Evolutionary conservation across 2,888 invertebrate species (phyloP).

Genomic region (Dexiosoma caninum): DNA sequence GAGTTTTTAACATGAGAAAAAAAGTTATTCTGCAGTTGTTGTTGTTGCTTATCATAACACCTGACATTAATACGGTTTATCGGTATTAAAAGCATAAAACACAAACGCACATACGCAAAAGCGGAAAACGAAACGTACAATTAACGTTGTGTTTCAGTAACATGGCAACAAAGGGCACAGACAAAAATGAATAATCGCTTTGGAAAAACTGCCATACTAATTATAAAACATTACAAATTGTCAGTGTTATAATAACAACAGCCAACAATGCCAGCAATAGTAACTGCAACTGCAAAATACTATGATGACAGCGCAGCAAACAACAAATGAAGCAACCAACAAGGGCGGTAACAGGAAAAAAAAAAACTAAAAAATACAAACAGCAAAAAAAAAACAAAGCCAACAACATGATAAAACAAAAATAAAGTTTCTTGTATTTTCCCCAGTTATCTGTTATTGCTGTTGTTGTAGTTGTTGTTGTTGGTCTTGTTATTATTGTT

Average conservation of each 20-base stretch:
- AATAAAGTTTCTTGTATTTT: constrained; percentile 12
- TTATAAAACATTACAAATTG: constrained; percentile 51
- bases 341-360: neutral
- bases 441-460: too few species aligned
- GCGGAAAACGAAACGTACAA: neutral
- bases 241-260: constrained; percentile 34
- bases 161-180: neutral
- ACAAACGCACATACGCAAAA: neutral
- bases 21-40: neutral
- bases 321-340: neutral
- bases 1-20: neutral
- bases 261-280: neutral
- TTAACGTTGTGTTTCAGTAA: neutral
- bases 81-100: neutral
- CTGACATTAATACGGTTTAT: constrained; percentile 43
- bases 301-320: neutral
- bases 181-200: constrained; percentile 5
- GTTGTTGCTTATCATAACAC: constrained; percentile 13
- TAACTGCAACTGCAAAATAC: neutral
- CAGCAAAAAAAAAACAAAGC: too few species aligned
- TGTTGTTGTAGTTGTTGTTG: neutral
- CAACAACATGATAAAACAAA: constrained; percentile 30
- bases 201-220: constrained; percentile 46
- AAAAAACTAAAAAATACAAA: neutral
- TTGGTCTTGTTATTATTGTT: neutral